Evolutionary conservation across 1,140 invertebrate genomes (phyloP), one percentile per base, ranked within the genome.

Genomic region (Glossosoma conforme): DNA sequence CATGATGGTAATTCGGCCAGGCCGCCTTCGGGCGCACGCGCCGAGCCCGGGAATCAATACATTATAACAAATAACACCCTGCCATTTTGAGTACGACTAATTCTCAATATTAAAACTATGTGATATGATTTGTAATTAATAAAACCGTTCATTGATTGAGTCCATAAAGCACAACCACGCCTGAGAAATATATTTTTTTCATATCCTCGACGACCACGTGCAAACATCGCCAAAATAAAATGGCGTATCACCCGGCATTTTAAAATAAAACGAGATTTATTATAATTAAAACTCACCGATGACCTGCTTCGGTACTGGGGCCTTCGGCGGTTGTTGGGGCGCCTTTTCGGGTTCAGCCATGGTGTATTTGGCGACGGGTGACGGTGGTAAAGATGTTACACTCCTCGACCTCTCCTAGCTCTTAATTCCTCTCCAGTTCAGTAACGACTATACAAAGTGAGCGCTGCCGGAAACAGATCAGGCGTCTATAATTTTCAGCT

Each of bases 271-370:
- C 11, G 17, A 35, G 15, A 45, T 4, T 38, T 5, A 14, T 17
- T 2, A n/a, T n/a, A n/a, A n/a, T n/a, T n/a, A n/a, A n/a, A 35
- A 69, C 72, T 68, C 59, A 74, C 72, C 72, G 63, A 74, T 72
- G 65, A 74, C 64, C 62, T 69, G 68, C 68, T 75, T 75, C 68
- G 68, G 65, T 69, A 69, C 70, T 22, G 51, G 50, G 63, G 64
- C 62, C 62, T 66, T 61, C 61, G 70, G 67, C 52, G 64, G 60
- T 66, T 66, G 70, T 61, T 68, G 70, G 60, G 69, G 68, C 65
- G 70, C 67, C 66, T 71, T 69, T 65, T 74, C 72, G 69, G 69
- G 70, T 68, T 74, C 72, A 70, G 70, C 69, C 72, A 74, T 74
- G 72, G 68, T 73, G 70, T 73, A 72, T 68, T 70, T 72, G 70